Evolutionary conservation across 2,888 invertebrate genomes (phyloP).

Genomic region (Nebria salina): DNA sequence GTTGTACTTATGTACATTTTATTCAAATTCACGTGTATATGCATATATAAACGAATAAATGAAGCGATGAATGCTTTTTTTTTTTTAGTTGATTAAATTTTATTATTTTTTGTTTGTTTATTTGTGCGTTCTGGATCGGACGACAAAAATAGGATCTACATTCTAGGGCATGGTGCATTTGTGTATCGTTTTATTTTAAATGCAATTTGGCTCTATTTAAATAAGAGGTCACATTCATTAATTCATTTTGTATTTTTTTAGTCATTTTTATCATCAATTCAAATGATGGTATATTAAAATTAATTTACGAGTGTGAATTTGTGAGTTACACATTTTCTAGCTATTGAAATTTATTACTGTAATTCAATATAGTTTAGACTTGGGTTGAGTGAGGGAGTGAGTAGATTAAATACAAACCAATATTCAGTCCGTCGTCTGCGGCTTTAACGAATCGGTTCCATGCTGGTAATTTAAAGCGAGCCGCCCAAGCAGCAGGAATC

Average conservation of each 20-base stretch:
- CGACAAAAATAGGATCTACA: not conserved
- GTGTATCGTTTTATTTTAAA: not conserved
- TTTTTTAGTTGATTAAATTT: not conserved
- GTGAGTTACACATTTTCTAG: too few species aligned
- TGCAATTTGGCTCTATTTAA: not conserved
- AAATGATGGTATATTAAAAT: not conserved
- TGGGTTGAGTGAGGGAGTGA: too few species aligned
- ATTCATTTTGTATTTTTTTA: not conserved
- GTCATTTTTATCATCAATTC: not conserved
- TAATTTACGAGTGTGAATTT: too few species aligned
- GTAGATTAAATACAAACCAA: constrained; percentile 62
- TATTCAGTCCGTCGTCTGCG: constrained; percentile 70
- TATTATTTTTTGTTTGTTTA: not conserved
- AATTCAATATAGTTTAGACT: too few species aligned
- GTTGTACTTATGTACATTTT: not conserved
- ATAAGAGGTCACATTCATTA: not conserved
- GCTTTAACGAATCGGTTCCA: constrained; percentile 81
- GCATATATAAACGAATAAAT: too few species aligned
- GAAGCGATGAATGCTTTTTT: too few species aligned
- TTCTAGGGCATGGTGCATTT: not conserved
- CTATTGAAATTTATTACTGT: too few species aligned
- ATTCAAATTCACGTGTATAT: not conserved
- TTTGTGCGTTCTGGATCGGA: not conserved
- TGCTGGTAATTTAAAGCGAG: constrained; percentile 69
- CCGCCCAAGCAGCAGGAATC: constrained; percentile 74